phyloP scores from a whole-genome alignment of 2,113 vertebrate genomes.

The Coryphaenoides rupestris region DNA sequence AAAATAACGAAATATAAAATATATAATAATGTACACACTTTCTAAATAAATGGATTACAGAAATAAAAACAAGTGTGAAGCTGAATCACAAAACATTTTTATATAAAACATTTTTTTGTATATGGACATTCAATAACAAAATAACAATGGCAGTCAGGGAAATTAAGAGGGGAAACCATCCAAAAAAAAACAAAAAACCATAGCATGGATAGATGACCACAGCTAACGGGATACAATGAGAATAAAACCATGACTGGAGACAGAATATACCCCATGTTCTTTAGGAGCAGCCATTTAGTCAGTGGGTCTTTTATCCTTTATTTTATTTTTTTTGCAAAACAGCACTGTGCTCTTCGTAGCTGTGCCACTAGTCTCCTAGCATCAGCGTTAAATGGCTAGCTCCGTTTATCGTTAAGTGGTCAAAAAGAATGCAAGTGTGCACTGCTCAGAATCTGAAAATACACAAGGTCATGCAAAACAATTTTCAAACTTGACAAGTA shows the following conservation, averaged over 20 bases:
- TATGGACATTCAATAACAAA: slow-evolving; percentile 80
- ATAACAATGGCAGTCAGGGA: slow-evolving; percentile 67
- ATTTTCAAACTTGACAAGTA: slow-evolving; percentile 46
- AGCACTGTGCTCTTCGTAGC: slow-evolving; percentile 58
- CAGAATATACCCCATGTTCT: slow-evolving; percentile 26
- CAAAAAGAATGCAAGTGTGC: slow-evolving; percentile 43
- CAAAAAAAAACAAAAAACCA: no score
- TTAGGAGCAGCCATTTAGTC: slow-evolving; percentile 44
- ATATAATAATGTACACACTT: slow-evolving; percentile 4
- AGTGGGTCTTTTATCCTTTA: slow-evolving; percentile 34
- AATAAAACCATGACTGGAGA: slow-evolving; percentile 50
- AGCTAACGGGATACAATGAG: slow-evolving; percentile 69
- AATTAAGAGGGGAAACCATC: slow-evolving; percentile 53
- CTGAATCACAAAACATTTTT: slow-evolving; percentile 70
- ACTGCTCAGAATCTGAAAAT: slow-evolving; percentile 55
- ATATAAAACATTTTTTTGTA: slow-evolving; percentile 79
- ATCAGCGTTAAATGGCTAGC: slow-evolving; percentile 33
- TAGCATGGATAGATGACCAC: slow-evolving; percentile 59
- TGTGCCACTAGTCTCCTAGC: slow-evolving; percentile 23
- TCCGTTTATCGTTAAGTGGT: slow-evolving; percentile 41
- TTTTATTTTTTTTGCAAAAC: slow-evolving; percentile 17
- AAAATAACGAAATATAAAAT: not conserved
- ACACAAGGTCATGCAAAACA: slow-evolving; percentile 70
- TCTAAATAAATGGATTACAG: slow-evolving; percentile 14
- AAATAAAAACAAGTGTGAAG: slow-evolving; percentile 37